A percentile compares a stretch with the other conserved stretches of the same genome.
Evolutionary conservation across 2,113 vertebrate species (phyloP).

Genomic region (Nothocercus nigrocapillus): DNA sequence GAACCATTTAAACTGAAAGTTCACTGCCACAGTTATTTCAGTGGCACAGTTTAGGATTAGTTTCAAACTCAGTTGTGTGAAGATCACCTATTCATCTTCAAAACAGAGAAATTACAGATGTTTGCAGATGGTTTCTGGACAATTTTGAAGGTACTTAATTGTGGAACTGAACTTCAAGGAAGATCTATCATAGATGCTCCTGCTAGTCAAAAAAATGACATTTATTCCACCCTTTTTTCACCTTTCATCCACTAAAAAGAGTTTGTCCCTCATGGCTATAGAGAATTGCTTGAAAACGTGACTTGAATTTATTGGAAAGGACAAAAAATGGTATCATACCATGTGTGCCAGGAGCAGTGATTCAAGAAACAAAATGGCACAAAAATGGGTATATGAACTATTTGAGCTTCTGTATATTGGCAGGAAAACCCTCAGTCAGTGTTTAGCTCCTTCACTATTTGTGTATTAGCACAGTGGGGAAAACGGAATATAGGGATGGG

Average conservation of each 20-base stretch:
- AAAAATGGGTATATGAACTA: background rate
- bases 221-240: background rate
- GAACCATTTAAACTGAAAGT: conserved; percentile 6
- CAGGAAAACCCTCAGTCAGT: background rate
- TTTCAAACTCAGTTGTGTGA: conserved; percentile 42
- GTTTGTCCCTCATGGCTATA: background rate
- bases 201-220: background rate
- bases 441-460: background rate
- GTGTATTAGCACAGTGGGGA: background rate
- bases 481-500: background rate
- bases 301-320: background rate
- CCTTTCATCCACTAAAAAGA: background rate
- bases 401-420: background rate
- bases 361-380: background rate
- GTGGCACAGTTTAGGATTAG: conserved; percentile 1
- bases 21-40: conserved; percentile 13
- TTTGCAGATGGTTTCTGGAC: background rate
- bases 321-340: background rate
- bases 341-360: background rate
- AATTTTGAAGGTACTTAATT: background rate
- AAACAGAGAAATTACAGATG: conserved; percentile 18
- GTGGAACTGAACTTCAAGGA: background rate
- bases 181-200: background rate
- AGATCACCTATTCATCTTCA: conserved; percentile 12
- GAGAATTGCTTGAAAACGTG: background rate